Base-by-base conservation (phyloP, 2,888 invertebrate species). In the Drosophila leonis region DNA sequence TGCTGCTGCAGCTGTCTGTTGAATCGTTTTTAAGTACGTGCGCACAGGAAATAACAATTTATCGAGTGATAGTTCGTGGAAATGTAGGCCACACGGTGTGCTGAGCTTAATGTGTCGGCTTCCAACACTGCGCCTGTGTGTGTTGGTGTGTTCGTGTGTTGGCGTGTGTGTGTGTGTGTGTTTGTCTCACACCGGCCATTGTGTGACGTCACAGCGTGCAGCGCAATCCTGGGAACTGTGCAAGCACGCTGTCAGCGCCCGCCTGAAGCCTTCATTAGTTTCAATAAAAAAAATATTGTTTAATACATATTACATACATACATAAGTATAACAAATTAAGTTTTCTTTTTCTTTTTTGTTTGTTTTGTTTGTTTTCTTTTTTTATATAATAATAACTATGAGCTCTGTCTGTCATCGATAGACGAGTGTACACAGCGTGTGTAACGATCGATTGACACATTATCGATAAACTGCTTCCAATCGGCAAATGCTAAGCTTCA, bases 21-120 rank as follows among this genome's bases (percentile, higher is more conserved):
- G 42, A 74, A 70, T 77, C 64, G 24, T 56, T 65, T 68, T 87
- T 88, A 84, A 84, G 83, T 84, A 84, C 83, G 85, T 84, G 74
- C 83, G 83, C 88, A 85, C 83, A 85, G 83, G 83, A 83, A 81
- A 88, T 84, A 84, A 84, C 83, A 84, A 79, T 82, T 73, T 49
- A 68, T 68, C 62, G 61, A 57, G 56, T 64, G 56, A 65, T 78
- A 39, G 54, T 56, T 73, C 70, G 60, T 77, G 60, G 71, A 78
- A 78, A 63, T 73, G 51, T 66, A 77, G 77, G 78, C 70, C 77
- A 77, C 74, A 74, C 63, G 65, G 71, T 78, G 74, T 77, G 74
- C 76, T 77, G 74, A 77, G 78, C 78, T 77, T 77, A 37, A 42
- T 67, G 51, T 72, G 62, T 42, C 48, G 69, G 54, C 62, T 48